These are phyloP conservation scores for Lagria hirta DNA, from an alignment of 2,888 invertebrate species.

Conservation along the genomic window DNA sequence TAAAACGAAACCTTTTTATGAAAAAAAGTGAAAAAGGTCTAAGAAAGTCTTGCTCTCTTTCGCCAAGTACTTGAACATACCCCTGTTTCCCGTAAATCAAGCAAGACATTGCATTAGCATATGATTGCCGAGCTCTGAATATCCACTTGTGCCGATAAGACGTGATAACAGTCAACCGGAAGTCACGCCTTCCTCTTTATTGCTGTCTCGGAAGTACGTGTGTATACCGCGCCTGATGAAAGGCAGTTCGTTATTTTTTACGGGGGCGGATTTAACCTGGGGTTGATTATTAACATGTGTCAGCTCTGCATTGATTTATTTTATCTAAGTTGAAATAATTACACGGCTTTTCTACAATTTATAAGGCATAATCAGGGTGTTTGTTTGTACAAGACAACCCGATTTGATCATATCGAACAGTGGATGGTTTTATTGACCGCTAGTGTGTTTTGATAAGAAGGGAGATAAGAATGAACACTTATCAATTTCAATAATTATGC, in stretches of 20 bases:
- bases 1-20: too few relatives aligned
- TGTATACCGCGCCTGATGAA: slow-evolving; percentile 48
- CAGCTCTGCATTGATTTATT: slow-evolving; percentile 43
- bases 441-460: too few relatives aligned
- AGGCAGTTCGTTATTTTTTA: slow-evolving; percentile 49
- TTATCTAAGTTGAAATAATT: slow-evolving; percentile 42
- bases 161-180: slow-evolving; percentile 45
- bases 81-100: too few relatives aligned
- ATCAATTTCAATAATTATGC: too few relatives aligned
- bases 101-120: slow-evolving; percentile 51
- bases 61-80: too few relatives aligned
- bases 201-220: slow-evolving; percentile 46
- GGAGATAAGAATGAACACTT: too few relatives aligned
- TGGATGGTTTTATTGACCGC: too few relatives aligned
- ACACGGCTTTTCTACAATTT: slow-evolving; percentile 45
- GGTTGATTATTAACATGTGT: slow-evolving; percentile 45
- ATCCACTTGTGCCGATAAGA: slow-evolving; percentile 48
- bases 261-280: slow-evolving; percentile 39
- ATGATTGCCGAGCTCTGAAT: slow-evolving; percentile 49
- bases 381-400: slow-evolving; percentile 22
- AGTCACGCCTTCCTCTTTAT: slow-evolving; percentile 46
- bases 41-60: too few relatives aligned
- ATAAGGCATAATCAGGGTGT: slow-evolving; percentile 37
- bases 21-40: too few relatives aligned
- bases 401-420: too few relatives aligned